These are phyloP conservation scores for Cactoblastis cactorum DNA, from an alignment of 2,888 invertebrate species.

Conservation along the genomic window DNA sequence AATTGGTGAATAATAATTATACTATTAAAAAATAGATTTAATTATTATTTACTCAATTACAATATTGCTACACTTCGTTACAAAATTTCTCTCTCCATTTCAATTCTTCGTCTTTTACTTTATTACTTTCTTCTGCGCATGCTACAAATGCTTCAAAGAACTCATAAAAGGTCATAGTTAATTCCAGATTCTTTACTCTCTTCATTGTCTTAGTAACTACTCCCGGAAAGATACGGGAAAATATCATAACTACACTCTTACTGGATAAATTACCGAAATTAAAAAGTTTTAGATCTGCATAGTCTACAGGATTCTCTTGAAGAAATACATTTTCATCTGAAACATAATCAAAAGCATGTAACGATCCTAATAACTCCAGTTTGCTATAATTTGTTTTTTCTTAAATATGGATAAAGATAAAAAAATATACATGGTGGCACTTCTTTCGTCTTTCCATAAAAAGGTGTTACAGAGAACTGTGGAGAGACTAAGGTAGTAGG, in stretches of 20 bases:
- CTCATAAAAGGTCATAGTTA: conserved; percentile 79
- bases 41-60: too few relatives aligned
- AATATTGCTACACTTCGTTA: conserved; percentile 4
- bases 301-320: conserved; percentile 21
- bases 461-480: too few relatives aligned
- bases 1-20: too few relatives aligned
- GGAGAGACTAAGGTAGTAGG: too few relatives aligned
- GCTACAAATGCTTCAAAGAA: conserved; percentile 78
- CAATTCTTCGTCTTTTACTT: conserved; percentile 42
- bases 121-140: conserved; percentile 60
- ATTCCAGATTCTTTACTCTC: conserved; percentile 63
- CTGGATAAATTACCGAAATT: conserved; percentile 58
- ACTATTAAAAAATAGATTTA: too few relatives aligned
- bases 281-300: conserved; percentile 41
- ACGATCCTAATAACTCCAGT: too few relatives aligned
- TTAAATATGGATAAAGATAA: too few relatives aligned
- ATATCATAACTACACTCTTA: conserved; percentile 50
- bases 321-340: conserved; percentile 33
- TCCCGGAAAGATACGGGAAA: conserved; percentile 68
- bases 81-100: conserved; percentile 34
- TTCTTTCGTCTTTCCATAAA: too few relatives aligned
- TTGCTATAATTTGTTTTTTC: neutral
- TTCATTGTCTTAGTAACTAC: conserved; percentile 29
- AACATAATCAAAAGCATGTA: conserved; percentile 27
- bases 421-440: too few relatives aligned